A percentile compares a stretch with the other conserved stretches of the same genome.
Conservation (phyloP, 2,888 invertebrate species). For the Acronicta psi region DNA sequence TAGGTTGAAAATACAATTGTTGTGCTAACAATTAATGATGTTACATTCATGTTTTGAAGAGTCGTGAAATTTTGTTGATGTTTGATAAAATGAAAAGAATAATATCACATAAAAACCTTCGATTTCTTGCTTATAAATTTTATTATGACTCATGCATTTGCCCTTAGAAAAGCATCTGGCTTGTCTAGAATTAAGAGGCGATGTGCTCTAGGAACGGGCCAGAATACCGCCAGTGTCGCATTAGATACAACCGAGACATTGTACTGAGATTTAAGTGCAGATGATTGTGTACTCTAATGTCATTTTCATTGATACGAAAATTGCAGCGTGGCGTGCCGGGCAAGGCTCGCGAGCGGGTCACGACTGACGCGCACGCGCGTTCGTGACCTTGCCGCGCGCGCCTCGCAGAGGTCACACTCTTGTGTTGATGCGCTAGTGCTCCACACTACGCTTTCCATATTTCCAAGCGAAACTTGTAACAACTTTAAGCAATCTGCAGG, state of each 20-base stretch:
- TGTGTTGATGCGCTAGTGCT: constrained; percentile 81
- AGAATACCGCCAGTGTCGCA: constrained; percentile 63
- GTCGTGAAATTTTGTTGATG: too few species aligned
- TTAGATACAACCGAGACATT: constrained; percentile 74
- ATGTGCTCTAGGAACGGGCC: constrained; percentile 63
- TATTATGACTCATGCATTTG: constrained; percentile 38
- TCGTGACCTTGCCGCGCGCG: constrained; percentile 88
- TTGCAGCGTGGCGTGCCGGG: constrained; percentile 65
- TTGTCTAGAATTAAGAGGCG: constrained; percentile 67
- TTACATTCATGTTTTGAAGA: too few species aligned
- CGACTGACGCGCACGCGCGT: constrained; percentile 87
- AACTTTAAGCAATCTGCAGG: constrained; percentile 23
- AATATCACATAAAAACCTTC: constrained; percentile 11
- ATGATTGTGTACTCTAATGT: constrained; percentile 80
- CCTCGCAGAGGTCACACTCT: constrained; percentile 84
- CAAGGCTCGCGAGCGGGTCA: constrained; percentile 86
- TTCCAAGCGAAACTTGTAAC: constrained; percentile 53
- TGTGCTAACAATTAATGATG: too few species aligned
- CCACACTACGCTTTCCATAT: constrained; percentile 72
- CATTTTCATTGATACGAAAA: constrained; percentile 73
- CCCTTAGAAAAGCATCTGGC: constrained; percentile 50
- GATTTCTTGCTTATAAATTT: background rate
- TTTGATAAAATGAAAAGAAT: too few species aligned
- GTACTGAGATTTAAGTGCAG: constrained; percentile 63
- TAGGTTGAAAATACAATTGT: too few species aligned